Evolutionary conservation across 2,888 invertebrate genomes (phyloP).

Genomic region (Sminthurides aquaticus): DNA sequence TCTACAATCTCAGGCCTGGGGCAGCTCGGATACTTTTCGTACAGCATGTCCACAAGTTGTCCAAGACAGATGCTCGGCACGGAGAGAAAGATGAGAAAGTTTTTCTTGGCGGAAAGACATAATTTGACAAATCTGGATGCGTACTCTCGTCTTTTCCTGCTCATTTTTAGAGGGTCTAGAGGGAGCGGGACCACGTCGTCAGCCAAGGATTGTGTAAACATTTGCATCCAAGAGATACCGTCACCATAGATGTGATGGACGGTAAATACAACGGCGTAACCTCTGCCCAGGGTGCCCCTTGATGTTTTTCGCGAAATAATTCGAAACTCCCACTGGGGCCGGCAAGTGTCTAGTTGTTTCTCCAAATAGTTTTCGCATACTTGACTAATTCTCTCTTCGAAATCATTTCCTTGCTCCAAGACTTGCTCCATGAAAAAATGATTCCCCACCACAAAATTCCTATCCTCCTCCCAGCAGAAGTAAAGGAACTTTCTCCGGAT

Average conservation of each 20-base stretch:
- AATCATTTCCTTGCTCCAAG: constrained; percentile 21
- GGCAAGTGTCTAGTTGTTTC: constrained; percentile 24
- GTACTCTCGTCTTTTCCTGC: not conserved
- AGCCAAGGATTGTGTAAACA: constrained; percentile 35
- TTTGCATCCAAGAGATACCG: constrained; percentile 37
- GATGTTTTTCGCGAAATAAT: constrained; percentile 12
- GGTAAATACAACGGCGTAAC: constrained; percentile 19
- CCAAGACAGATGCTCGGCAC: constrained; percentile 31
- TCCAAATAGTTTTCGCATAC: constrained; percentile 32
- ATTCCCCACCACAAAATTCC: constrained; percentile 28
- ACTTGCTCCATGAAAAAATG: constrained; percentile 30
- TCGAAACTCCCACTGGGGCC: constrained; percentile 37
- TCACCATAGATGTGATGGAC: constrained; percentile 39
- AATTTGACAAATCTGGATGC: not conserved
- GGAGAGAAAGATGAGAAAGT: constrained; percentile 4
- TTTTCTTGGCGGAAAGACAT: not conserved
- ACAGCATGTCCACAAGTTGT: constrained; percentile 26
- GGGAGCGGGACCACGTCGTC: constrained; percentile 29
- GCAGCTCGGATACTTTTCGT: constrained; percentile 22
- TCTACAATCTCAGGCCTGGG: constrained; percentile 12
- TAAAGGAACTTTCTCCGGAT: constrained; percentile 30
- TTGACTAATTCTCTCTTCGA: constrained; percentile 28
- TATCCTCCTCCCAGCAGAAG: constrained; percentile 34
- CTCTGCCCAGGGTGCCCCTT: not conserved
- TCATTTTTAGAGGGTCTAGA: constrained; percentile 31